These are phyloP conservation scores for Maniola hyperantus DNA, from an alignment of 2,888 invertebrate genomes.

Conservation along the genomic window DNA sequence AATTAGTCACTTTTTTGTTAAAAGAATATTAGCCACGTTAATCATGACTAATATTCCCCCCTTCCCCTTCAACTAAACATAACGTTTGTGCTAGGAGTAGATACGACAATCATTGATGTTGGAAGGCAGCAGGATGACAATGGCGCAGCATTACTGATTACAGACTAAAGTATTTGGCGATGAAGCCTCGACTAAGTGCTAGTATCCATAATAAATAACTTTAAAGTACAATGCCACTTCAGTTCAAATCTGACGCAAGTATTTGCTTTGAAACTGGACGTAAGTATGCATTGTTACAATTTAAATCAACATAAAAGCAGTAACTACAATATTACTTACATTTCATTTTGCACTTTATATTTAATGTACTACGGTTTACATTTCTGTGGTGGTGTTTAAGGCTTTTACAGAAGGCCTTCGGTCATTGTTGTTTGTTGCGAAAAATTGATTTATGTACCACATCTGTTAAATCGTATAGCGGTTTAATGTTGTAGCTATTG, in stretches of 20 bases:
- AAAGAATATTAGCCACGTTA: too few species aligned
- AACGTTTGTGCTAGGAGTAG: too few species aligned
- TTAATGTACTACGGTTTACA: neutral
- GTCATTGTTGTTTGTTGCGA: slow-evolving; percentile 67
- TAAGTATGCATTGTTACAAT: slow-evolving; percentile 73
- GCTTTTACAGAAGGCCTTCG: slow-evolving; percentile 13
- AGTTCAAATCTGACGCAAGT: slow-evolving; percentile 71
- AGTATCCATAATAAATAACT: slow-evolving; percentile 18
- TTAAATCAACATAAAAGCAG: slow-evolving; percentile 35
- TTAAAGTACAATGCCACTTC: slow-evolving; percentile 44
- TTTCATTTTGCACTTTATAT: slow-evolving; percentile 39
- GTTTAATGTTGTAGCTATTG: slow-evolving; percentile 56
- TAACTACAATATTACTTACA: slow-evolving; percentile 31
- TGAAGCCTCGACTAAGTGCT: neutral
- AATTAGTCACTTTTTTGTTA: too few species aligned
- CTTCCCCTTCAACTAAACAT: too few species aligned
- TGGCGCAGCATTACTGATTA: too few species aligned
- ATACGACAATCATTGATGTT: too few species aligned
- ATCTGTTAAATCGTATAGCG: slow-evolving; percentile 61
- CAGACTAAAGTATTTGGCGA: neutral
- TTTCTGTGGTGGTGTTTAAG: slow-evolving; percentile 3
- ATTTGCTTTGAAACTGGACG: slow-evolving; percentile 67
- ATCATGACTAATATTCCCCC: too few species aligned
- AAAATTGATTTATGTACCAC: slow-evolving; percentile 80
- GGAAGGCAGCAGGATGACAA: too few species aligned